These are phyloP conservation scores for Megalops atlanticus DNA, from an alignment of 2,113 vertebrate genomes.

Conservation along the genomic window DNA sequence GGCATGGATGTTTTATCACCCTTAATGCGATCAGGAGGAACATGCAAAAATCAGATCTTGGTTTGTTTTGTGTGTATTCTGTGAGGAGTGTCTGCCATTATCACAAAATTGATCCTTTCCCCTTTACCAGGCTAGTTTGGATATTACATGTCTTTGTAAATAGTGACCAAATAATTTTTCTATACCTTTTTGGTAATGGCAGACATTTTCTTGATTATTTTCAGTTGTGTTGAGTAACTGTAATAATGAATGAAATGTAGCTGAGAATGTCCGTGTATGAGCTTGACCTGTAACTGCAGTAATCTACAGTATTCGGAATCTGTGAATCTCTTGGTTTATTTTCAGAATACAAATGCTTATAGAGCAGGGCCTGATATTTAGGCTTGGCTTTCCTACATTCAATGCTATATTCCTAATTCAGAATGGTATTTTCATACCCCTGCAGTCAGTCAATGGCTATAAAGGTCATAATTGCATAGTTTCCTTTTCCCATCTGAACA, in stretches of 20 bases:
- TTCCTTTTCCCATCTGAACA: conserved; percentile 69
- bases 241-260: conserved; percentile 75
- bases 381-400: conserved; percentile 62
- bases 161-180: conserved; percentile 87
- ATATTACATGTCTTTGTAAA: too few species aligned
- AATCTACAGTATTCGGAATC: conserved; percentile 16
- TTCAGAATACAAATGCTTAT: conserved; percentile 49
- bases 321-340: conserved; percentile 51
- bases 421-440: conserved; percentile 78
- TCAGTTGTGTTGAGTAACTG: conserved; percentile 77
- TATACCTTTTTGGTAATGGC: conserved; percentile 79
- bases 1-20: conserved; percentile 56
- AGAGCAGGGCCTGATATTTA: conserved; percentile 56
- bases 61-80: conserved; percentile 63
- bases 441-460: conserved; percentile 67
- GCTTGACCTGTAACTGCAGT: conserved; percentile 73
- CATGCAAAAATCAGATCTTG: conserved; percentile 62
- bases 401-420: conserved; percentile 69
- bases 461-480: conserved; percentile 69
- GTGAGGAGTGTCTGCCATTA: conserved; percentile 77
- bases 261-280: conserved; percentile 75
- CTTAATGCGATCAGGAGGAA: conserved; percentile 53
- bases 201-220: conserved; percentile 81
- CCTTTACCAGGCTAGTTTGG: too few species aligned
- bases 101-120: conserved; percentile 77